Conservation (phyloP, 2,888 invertebrate species). For the Pandemis cinnamomeana region DNA sequence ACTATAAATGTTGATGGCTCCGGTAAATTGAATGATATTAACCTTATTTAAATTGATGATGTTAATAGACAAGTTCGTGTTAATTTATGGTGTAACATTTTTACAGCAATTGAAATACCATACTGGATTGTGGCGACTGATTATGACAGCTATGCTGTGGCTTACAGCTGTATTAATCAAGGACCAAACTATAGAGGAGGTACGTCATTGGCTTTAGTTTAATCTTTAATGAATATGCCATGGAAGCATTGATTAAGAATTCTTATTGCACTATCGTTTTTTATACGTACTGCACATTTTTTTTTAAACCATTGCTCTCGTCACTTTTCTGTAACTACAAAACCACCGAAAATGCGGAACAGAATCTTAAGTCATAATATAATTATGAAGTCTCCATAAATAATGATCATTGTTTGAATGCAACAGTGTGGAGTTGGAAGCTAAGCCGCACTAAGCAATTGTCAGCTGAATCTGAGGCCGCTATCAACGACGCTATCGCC, state of each 20-base stretch:
- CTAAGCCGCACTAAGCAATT: constrained; percentile 60
- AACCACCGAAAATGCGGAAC: no score
- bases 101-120: constrained; percentile 50
- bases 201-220: constrained; percentile 35
- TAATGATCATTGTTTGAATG: no score
- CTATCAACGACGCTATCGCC: constrained; percentile 55
- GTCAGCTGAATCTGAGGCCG: constrained; percentile 45
- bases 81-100: neutral
- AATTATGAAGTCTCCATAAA: no score
- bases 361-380: no score
- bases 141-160: constrained; percentile 82
- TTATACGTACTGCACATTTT: no score
- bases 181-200: constrained; percentile 51
- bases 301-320: no score
- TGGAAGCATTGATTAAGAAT: no score
- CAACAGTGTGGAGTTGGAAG: constrained; percentile 65
- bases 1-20: constrained; percentile 25
- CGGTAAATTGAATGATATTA: constrained; percentile 17
- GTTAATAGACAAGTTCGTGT: no score
- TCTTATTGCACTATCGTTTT: no score
- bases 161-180: constrained; percentile 84
- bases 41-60: neutral
- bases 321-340: no score
- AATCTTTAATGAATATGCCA: neutral
- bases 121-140: constrained; percentile 86